Conservation (phyloP, 1,140 invertebrate species). For the Physella acuta region DNA sequence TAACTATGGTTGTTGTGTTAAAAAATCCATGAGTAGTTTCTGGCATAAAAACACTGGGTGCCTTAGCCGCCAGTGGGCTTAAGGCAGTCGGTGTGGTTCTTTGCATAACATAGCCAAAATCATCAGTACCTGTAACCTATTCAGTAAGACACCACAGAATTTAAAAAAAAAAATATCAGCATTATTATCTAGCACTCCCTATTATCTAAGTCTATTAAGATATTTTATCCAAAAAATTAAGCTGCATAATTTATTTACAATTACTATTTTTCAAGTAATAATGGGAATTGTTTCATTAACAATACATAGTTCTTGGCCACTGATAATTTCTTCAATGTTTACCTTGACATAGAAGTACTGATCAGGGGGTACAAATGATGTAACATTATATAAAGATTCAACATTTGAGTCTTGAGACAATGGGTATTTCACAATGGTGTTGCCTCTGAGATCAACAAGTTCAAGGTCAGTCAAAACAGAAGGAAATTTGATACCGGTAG, state of each 20-base stretch:
- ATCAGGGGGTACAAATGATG: conserved; percentile 48
- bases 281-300: too few species aligned
- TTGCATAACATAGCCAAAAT: conserved; percentile 46
- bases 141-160: too few species aligned
- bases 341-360: conserved; percentile 66
- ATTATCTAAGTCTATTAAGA: too few species aligned
- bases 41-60: conserved; percentile 52
- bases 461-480: conserved; percentile 59
- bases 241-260: too few species aligned
- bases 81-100: conserved; percentile 55
- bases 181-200: too few species aligned
- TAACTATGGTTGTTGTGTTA: conserved; percentile 54
- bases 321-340: too few species aligned
- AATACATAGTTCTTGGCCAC: too few species aligned
- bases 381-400: conserved; percentile 57
- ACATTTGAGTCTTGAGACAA: conserved; percentile 50
- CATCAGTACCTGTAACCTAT: conserved; percentile 54
- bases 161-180: too few species aligned
- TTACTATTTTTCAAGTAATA: too few species aligned
- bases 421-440: conserved; percentile 56
- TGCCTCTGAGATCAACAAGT: conserved; percentile 63
- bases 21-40: conserved; percentile 50
- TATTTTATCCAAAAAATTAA: too few species aligned
- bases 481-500: conserved; percentile 56
- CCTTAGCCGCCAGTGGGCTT: conserved; percentile 41